A percentile compares a stretch with the other conserved stretches of the same genome.
phyloP scores from a whole-genome alignment of 1,140 invertebrate species.

The Drosophila seguyi region DNA sequence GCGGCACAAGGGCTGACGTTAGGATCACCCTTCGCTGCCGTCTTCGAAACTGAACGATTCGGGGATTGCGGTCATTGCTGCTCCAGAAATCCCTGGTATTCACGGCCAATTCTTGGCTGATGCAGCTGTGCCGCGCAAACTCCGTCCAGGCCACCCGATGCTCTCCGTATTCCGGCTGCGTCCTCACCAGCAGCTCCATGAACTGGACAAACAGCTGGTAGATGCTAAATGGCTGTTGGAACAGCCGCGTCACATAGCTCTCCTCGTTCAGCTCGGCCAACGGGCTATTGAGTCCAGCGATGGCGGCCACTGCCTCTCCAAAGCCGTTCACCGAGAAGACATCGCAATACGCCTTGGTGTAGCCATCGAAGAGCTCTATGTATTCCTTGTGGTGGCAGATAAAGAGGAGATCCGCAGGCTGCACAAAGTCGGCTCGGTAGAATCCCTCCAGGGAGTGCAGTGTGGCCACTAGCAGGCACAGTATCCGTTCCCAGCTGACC shows the following conservation, averaged over 20 bases:
- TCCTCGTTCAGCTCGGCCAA: conserved; percentile 69
- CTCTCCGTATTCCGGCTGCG: conserved; percentile 64
- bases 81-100: conserved; percentile 82
- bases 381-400: conserved; percentile 90
- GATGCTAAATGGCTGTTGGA: conserved; percentile 75
- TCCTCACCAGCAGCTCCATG: conserved; percentile 68
- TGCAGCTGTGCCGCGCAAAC: conserved; percentile 69
- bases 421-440: conserved; percentile 88
- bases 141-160: conserved; percentile 70
- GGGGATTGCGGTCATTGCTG: conserved; percentile 64
- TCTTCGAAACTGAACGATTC: conserved; percentile 58
- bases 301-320: conserved; percentile 52
- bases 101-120: conserved; percentile 79
- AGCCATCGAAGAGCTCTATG: conserved; percentile 90
- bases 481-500: conserved; percentile 87
- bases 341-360: conserved; percentile 91
- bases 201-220: conserved; percentile 76
- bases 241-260: conserved; percentile 68
- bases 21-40: conserved; percentile 89
- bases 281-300: conserved; percentile 50
- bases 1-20: conserved; percentile 90
- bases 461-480: conserved; percentile 89
- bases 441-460: conserved; percentile 89
- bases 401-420: conserved; percentile 88
- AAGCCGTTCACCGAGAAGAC: conserved; percentile 89